A percentile compares a stretch with the other conserved stretches of the same genome.
phyloP scores from a whole-genome alignment of 2,797 vertebrate genomes.

The Pogoniulus pusillus region DNA sequence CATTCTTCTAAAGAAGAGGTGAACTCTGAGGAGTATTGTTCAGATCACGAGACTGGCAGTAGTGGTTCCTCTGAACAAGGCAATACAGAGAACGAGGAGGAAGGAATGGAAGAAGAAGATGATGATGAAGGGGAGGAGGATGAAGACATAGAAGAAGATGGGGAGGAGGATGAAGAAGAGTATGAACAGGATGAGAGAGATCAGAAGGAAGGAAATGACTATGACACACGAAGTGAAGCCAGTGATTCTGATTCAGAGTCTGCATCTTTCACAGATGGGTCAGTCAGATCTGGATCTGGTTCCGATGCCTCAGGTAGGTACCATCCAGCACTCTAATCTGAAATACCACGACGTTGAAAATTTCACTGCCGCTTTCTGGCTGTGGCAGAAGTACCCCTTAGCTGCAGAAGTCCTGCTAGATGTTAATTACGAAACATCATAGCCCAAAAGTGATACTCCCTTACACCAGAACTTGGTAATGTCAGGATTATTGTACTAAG shows the following conservation, averaged over 20 bases:
- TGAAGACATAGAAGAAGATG: constrained; percentile 83
- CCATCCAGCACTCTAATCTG: background rate
- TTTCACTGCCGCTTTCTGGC: background rate
- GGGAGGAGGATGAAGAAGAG: constrained; percentile 87
- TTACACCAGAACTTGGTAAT: background rate
- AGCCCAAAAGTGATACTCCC: background rate
- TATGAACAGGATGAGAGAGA: constrained; percentile 91
- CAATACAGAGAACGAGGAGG: constrained; percentile 84
- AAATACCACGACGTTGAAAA: background rate
- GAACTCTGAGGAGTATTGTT: constrained; percentile 90
- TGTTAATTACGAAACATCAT: background rate
- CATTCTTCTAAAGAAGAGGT: constrained; percentile 87
- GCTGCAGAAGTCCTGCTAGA: background rate
- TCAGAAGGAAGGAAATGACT: constrained; percentile 91
- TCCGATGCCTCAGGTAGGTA: constrained; percentile 90
- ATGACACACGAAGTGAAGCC: constrained; percentile 95
- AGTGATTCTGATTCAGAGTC: constrained; percentile 95
- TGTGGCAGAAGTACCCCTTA: background rate
- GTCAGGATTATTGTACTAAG: background rate
- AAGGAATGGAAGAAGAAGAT: constrained; percentile 84
- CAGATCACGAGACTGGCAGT: constrained; percentile 84
- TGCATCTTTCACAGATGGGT: constrained; percentile 92
- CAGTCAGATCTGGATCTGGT: constrained; percentile 88
- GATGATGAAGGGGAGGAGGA: constrained; percentile 82
- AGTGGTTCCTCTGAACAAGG: constrained; percentile 85